phyloP scores from a whole-genome alignment of 2,113 vertebrate genomes.

The Apteryx mantelli region DNA sequence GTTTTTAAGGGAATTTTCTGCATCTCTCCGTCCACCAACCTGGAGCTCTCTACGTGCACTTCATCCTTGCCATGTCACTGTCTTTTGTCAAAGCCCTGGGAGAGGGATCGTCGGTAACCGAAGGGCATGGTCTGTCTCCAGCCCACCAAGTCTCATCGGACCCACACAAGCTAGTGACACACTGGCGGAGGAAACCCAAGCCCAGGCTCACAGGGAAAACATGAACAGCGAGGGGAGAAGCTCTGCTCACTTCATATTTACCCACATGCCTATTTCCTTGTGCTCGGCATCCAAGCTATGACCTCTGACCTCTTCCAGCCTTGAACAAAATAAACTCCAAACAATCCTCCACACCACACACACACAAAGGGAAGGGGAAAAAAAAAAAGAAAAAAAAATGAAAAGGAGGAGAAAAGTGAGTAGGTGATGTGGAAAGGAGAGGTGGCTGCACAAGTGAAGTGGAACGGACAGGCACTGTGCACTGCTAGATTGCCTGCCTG shows the following conservation, averaged over 20 bases:
- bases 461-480: constrained; percentile 85
- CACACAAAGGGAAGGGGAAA: neutral
- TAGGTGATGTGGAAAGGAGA: constrained; percentile 51
- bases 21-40: neutral
- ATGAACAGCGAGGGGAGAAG: neutral
- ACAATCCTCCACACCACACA: neutral
- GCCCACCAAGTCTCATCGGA: rapidly evolving
- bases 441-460: constrained; percentile 79
- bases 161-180: rapidly evolving
- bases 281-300: neutral
- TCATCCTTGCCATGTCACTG: rapidly evolving
- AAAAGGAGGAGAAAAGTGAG: constrained; percentile 39
- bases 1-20: neutral
- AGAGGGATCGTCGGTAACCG: neutral
- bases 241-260: rapidly evolving
- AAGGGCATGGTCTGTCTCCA: neutral
- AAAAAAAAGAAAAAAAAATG: neutral
- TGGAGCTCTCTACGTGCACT: neutral
- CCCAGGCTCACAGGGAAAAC: neutral
- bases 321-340: neutral
- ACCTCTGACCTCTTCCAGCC: neutral
- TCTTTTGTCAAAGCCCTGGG: neutral
- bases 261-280: neutral
- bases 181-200: neutral
- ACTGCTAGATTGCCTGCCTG: constrained; percentile 39